Base-by-base conservation (phyloP, 2,888 invertebrate species). In the Autographa pulchrina region DNA sequence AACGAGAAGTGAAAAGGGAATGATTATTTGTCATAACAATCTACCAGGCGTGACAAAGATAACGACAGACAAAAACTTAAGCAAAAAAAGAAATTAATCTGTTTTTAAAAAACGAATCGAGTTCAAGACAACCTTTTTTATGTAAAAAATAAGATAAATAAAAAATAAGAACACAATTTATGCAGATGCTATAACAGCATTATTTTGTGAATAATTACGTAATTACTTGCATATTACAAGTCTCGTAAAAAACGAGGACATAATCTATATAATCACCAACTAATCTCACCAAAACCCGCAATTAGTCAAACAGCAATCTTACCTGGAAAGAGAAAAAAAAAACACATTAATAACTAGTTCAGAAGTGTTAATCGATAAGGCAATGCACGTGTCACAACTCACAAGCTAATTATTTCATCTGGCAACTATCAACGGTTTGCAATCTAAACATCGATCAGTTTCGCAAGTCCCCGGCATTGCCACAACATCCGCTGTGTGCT, bases 251-350 rank as follows among this genome's bases (percentile, higher is more conserved):
- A 58, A 13, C 9, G 6, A 1, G 20, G 60, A 65, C 11, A 20
- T 62, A 70, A 48, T n/a, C 48, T n/a, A 4, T n/a, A 43, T 43
- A 5, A 8, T n/a, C 1, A 14, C 0, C 16, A 8, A 14, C 48
- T 43, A 43, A 65, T 68, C 81, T 81, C 75, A 83, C 81, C 81
- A 65, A 6, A 18, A 32, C n/a, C 38, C 66, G 54, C 20, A 62
- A 69, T 35, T 64, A 16, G 14, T 48, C 13, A 63, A 62, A 56
- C 32, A 7, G 41, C 35, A 67, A 60, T 25, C 85, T 88, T 89
- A 89, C 89, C 89, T 88, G 85, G 64, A 88, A 88, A 80, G 65
- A 74, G 72, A 62, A 78, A 82, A 75, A 75, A n/a, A 72, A 72
- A 73, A 48, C 68, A 25, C 68, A 72, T 65, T 32, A 38, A 74